Percentiles rank a stretch among this genome's conserved stretches.
Conservation (phyloP, 2,888 invertebrate species). For the Lithophane socia region DNA sequence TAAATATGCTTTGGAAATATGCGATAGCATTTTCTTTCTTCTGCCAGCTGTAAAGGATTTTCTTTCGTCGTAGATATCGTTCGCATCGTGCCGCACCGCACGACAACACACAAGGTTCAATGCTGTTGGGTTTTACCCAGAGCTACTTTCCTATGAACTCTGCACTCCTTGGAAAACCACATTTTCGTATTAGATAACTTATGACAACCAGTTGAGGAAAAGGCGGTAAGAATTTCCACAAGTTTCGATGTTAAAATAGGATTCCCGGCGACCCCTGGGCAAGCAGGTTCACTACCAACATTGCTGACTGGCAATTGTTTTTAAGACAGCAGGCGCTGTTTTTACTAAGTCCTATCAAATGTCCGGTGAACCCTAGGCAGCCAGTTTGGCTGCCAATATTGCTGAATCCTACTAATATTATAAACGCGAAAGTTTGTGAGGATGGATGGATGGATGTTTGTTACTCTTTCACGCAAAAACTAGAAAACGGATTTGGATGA, state of each 20-base stretch:
- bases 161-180: conserved; percentile 17
- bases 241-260: background rate
- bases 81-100: conserved; percentile 20
- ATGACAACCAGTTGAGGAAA: background rate
- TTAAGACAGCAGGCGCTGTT: background rate
- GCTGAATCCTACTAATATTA: too few species aligned
- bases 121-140: conserved; percentile 33
- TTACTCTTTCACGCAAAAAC: too few species aligned
- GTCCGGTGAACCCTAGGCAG: background rate
- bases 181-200: conserved; percentile 1
- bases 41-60: background rate
- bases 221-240: background rate
- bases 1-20: too few species aligned
- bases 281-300: background rate
- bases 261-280: background rate
- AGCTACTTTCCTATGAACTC: conserved; percentile 37
- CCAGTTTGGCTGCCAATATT: background rate
- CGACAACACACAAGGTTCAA: conserved; percentile 21
- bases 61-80: conserved; percentile 31
- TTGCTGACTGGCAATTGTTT: background rate
- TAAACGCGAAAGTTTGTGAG: too few species aligned
- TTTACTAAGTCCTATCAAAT: background rate
- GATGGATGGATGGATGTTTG: too few species aligned
- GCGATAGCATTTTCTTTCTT: too few species aligned
- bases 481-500: too few species aligned